Percentiles rank a stretch among this genome's conserved stretches.
Conservation (phyloP, 2,113 vertebrate genomes). For the Ondatra zibethicus region DNA sequence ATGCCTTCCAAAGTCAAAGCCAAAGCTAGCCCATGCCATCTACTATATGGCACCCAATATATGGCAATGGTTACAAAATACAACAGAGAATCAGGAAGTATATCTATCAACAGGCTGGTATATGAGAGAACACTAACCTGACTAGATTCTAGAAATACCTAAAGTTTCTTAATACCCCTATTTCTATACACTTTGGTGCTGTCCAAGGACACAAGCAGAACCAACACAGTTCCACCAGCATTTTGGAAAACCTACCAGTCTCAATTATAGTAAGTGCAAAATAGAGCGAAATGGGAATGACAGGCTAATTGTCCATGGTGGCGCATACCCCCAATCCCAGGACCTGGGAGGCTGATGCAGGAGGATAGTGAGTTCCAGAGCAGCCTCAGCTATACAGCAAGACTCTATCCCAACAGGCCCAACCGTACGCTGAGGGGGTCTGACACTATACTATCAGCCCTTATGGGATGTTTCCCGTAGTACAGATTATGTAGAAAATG, state of each 20-base stretch:
- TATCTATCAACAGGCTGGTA: not conserved
- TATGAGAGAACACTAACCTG: not conserved
- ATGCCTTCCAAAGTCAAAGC: too few species aligned
- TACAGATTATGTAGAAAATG: not conserved
- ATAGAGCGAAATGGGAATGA: not conserved
- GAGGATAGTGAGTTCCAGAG: not conserved
- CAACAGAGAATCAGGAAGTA: not conserved
- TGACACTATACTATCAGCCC: not conserved
- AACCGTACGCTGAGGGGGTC: not conserved
- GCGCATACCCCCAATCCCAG: not conserved
- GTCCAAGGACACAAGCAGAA: not conserved
- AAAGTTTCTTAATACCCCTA: not conserved
- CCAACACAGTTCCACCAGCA: not conserved
- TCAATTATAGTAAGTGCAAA: not conserved
- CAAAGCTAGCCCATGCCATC: too few species aligned
- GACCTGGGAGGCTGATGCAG: not conserved
- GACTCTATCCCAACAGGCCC: not conserved
- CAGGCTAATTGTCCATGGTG: not conserved
- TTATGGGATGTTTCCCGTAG: not conserved
- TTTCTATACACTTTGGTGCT: not conserved
- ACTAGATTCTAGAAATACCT: slow-evolving; percentile 20
- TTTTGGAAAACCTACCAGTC: not conserved
- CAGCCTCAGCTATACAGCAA: not conserved
- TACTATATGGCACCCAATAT: too few species aligned
- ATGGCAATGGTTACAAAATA: too few species aligned